These are phyloP conservation scores for Anser cygnoides DNA, from an alignment of 2,113 vertebrate genomes.

Conservation along the genomic window DNA sequence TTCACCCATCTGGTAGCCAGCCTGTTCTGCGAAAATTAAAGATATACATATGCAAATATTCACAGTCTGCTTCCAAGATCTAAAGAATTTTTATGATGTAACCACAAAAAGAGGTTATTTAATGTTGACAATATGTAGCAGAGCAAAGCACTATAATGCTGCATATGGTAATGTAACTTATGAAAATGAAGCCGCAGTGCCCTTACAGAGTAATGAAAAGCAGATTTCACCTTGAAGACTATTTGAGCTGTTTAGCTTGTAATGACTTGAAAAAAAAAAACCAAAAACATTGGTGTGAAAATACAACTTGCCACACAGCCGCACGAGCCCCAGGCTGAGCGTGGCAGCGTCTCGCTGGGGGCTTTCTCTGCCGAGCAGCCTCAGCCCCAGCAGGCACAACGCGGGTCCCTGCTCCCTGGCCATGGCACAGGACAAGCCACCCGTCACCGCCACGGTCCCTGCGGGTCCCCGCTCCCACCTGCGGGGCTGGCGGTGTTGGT, in stretches of 20 bases:
- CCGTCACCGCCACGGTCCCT: neutral
- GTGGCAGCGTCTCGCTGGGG: neutral
- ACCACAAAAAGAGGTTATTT: slow-evolving; percentile 52
- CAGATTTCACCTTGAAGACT: neutral
- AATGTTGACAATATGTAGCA: slow-evolving; percentile 13
- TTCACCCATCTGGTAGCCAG: slow-evolving; percentile 79
- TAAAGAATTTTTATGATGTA: slow-evolving; percentile 60
- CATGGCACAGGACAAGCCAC: neutral
- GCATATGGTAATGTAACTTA: neutral
- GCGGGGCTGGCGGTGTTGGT: rapidly evolving
- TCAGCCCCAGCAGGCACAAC: neutral
- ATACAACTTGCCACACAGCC: neutral
- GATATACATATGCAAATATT: slow-evolving; percentile 67
- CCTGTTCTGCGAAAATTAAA: slow-evolving; percentile 75
- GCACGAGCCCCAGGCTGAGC: rapidly evolving
- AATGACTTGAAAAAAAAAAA: slow-evolving; percentile 1
- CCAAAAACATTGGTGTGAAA: neutral
- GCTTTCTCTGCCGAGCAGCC: neutral
- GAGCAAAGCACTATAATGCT: slow-evolving; percentile 11
- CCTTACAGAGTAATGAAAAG: neutral
- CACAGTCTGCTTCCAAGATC: slow-evolving; percentile 58
- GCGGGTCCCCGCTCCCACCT: neutral
- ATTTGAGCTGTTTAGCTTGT: neutral
- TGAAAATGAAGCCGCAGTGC: neutral
- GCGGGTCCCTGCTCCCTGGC: neutral